Evolutionary conservation across 2,797 vertebrate genomes (phyloP).

Genomic region (Tenualosa ilisha): DNA sequence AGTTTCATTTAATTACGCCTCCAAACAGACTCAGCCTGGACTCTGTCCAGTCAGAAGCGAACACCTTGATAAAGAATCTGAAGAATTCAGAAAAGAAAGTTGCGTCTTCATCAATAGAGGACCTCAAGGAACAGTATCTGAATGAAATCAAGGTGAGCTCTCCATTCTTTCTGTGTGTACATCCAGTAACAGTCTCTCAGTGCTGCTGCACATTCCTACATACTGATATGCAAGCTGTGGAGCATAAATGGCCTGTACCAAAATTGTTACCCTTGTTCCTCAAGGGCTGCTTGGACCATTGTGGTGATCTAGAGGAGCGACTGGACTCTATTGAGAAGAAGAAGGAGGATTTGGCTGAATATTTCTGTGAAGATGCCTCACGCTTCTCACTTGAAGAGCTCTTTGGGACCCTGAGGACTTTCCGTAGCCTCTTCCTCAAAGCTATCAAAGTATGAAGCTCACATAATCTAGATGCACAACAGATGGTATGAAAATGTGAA

Average conservation of each 20-base stretch:
- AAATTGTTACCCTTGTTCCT: background rate
- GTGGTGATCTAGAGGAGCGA: slow-evolving; percentile 70
- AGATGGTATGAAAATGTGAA: background rate
- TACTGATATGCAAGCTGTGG: background rate
- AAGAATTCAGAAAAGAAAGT: slow-evolving; percentile 70
- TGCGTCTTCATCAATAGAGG: slow-evolving; percentile 51
- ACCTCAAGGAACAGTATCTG: slow-evolving; percentile 79
- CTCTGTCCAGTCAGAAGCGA: slow-evolving; percentile 69
- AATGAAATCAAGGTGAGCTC: slow-evolving; percentile 68
- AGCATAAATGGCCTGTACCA: background rate
- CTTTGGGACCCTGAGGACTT: slow-evolving; percentile 80
- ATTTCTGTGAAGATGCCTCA: slow-evolving; percentile 82
- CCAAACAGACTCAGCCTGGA: slow-evolving; percentile 77
- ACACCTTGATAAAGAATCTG: slow-evolving; percentile 73
- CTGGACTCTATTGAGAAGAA: slow-evolving; percentile 73
- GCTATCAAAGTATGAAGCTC: slow-evolving; percentile 74
- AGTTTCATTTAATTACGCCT: no score
- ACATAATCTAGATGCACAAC: background rate
- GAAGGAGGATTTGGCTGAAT: slow-evolving; percentile 74
- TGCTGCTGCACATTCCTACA: no score
- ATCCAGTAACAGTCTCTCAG: no score
- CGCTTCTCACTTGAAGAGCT: slow-evolving; percentile 80
- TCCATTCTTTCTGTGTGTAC: background rate
- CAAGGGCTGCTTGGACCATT: slow-evolving; percentile 73
- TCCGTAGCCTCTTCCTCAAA: slow-evolving; percentile 80